Evolutionary conservation across 53 echinoderm and acorn worm genomes (phyloP), one percentile per base, ranked within the genome.

Genomic region (Astropecten irregularis): DNA sequence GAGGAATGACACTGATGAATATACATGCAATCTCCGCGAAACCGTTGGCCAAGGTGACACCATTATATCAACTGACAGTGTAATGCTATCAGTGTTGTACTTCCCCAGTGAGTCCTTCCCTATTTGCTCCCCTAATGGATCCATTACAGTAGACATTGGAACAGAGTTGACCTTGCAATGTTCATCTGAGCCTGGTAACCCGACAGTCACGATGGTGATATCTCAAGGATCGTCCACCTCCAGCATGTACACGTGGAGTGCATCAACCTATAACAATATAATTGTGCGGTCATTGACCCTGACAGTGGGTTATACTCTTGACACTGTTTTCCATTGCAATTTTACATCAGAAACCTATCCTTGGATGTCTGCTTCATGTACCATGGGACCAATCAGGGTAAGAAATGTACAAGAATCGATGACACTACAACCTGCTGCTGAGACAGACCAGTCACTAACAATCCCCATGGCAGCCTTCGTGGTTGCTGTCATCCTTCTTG

Each of bases 1-100:
- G 61, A 62, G 30, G 13, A 48, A 46, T 18, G 62, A 74, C 57
- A 37, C 55, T 40, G 57, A 57, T 40, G 58, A 74, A 57, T 74
- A 74, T 40, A 11, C 56, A 39, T 74, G 74, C 38, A 22, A 74
- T 39, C 55, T 74, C 18, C 36, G 6, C 0, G 16, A 57, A 3
- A 39, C 40, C 7, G 21, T 55, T 0, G 3, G 11, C 0, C 55
- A 56, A 40, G 74, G 74, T 22, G 3, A 0, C 26, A 0, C 2
- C 27, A 40, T 38, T 57, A 15, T 74, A 57, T 27, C 57, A 1
- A 21, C 57, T 20, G 35, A 14, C 37, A 55, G 74, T 3, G 56
- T 74, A 20, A 10, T 9, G 11, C 40, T 74, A 26, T 47, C 49
- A 8, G 48, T 69, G 48, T 11, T 69, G 10, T 47, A 29, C 15